Evolutionary conservation across 2,113 vertebrate species (phyloP).

Genomic region (Daubentonia madagascariensis): DNA sequence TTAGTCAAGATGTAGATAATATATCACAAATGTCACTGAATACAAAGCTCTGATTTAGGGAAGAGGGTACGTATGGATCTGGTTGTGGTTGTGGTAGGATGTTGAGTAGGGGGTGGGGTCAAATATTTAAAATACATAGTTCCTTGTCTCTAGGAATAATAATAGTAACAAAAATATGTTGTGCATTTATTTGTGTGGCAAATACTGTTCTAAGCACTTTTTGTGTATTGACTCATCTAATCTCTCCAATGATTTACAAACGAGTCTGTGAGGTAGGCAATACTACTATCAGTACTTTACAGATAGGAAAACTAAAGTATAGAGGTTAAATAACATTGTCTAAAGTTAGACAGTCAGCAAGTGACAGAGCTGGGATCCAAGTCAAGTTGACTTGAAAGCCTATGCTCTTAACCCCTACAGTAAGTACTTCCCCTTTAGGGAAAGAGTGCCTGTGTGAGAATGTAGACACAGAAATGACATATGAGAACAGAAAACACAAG

Average conservation of each 20-base stretch:
- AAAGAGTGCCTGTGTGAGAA: background rate
- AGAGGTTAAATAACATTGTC: slow-evolving; percentile 1
- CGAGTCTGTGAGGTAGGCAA: background rate
- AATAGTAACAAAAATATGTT: background rate
- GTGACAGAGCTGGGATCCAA: background rate
- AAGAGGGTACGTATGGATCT: background rate
- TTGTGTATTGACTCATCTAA: background rate
- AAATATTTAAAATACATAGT: background rate
- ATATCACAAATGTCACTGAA: background rate
- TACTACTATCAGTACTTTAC: background rate
- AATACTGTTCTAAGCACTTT: background rate
- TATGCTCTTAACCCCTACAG: background rate
- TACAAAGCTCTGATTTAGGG: background rate
- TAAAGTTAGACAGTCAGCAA: slow-evolving; percentile 9
- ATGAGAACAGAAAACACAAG: slow-evolving; percentile 7
- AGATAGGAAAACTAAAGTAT: background rate
- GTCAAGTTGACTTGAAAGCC: background rate
- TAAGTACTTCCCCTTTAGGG: background rate
- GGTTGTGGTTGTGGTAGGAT: background rate
- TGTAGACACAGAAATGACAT: slow-evolving; percentile 26
- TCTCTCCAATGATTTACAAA: background rate
- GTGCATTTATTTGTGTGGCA: background rate
- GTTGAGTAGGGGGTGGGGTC: background rate
- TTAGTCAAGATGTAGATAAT: background rate
- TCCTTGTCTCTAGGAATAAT: slow-evolving; percentile 26